Percentiles rank a stretch among this genome's conserved stretches.
Evolutionary conservation across 2,797 vertebrate genomes (phyloP).

Genomic region (Falco rusticolus): DNA sequence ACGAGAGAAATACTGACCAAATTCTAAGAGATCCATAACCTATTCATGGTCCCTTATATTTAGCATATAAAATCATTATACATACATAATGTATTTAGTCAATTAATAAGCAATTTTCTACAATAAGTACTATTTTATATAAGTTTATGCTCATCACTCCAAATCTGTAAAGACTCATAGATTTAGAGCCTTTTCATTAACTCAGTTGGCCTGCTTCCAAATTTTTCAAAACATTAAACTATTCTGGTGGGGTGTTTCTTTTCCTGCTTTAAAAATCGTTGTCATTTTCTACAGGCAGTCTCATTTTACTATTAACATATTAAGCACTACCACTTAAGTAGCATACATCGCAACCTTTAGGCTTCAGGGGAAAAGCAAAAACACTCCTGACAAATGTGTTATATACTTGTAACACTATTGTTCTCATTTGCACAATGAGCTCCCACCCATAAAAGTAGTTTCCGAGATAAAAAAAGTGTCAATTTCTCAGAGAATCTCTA

Average conservation of each 20-base stretch:
- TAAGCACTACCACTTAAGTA: neutral
- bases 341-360: neutral
- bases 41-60: neutral
- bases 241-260: neutral
- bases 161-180: neutral
- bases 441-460: neutral
- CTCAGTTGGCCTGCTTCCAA: neutral
- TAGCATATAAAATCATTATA: neutral
- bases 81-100: neutral
- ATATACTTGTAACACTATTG: neutral
- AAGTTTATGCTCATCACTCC: neutral
- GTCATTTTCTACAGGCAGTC: neutral
- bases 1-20: neutral
- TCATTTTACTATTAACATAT: neutral
- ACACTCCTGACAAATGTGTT: neutral
- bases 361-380: neutral
- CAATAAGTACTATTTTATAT: neutral
- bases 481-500: neutral
- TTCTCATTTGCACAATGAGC: neutral
- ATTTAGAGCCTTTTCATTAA: neutral
- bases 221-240: neutral
- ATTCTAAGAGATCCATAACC: neutral
- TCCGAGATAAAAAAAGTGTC: neutral
- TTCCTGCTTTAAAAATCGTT: neutral
- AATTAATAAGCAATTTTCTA: neutral